phyloP scores from a whole-genome alignment of 2,797 vertebrate species.

The Taeniopygia guttata region DNA sequence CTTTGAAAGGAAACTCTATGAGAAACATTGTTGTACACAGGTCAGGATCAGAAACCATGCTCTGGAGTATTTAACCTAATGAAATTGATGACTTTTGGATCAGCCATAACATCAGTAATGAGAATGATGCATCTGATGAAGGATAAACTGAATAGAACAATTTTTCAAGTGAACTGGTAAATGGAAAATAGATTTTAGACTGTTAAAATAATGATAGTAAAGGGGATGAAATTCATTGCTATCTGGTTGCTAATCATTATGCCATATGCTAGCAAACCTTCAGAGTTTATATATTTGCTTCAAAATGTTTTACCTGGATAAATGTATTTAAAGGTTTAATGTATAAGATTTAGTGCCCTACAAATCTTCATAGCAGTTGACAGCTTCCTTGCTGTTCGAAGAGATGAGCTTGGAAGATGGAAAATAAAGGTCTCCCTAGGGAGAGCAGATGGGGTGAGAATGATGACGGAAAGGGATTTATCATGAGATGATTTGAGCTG shows the following conservation, averaged over 20 bases:
- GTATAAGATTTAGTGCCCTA: constrained; percentile 61
- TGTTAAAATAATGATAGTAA: constrained; percentile 52
- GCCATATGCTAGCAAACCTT: constrained; percentile 57
- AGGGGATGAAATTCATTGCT: constrained; percentile 17
- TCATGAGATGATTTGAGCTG: constrained; percentile 57
- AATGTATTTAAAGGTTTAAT: constrained; percentile 63
- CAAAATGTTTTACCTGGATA: constrained; percentile 66
- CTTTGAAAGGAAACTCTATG: background rate
- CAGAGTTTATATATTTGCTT: constrained; percentile 43
- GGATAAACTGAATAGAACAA: background rate
- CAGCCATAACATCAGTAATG: background rate
- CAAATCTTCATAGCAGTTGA: constrained; percentile 66
- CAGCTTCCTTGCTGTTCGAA: constrained; percentile 51
- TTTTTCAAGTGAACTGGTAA: constrained; percentile 13
- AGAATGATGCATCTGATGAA: background rate
- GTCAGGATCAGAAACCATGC: background rate
- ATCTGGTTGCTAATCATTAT: constrained; percentile 64
- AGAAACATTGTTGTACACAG: background rate
- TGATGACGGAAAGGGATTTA: constrained; percentile 63
- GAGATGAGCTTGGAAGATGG: constrained; percentile 58
- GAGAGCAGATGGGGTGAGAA: constrained; percentile 65
- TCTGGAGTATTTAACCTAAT: background rate
- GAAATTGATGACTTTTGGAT: background rate
- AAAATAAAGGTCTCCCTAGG: constrained; percentile 41
- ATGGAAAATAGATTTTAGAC: constrained; percentile 32